Conservation (phyloP, 2,113 vertebrate species). For the Fregetta grallaria region DNA sequence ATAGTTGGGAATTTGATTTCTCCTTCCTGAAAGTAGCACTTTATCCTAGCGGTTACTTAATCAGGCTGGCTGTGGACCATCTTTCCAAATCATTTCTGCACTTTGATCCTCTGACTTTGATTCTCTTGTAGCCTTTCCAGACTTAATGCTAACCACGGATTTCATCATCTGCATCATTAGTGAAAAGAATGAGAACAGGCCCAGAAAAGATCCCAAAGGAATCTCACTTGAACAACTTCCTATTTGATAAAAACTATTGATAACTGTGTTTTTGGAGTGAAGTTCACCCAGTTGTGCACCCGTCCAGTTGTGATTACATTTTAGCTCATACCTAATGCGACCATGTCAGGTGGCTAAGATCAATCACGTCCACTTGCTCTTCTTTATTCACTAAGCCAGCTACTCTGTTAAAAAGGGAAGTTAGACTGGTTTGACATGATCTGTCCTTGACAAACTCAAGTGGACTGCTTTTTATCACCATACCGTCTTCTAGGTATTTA, state of each 20-base stretch:
- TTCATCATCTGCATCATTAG: constrained; percentile 12
- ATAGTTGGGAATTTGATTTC: not conserved
- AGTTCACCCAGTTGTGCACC: not conserved
- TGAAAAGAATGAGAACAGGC: constrained; percentile 29
- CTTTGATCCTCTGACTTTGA: constrained; percentile 3
- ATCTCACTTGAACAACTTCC: constrained; percentile 24
- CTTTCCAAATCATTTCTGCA: not conserved
- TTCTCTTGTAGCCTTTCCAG: not conserved
- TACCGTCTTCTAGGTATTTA: constrained; percentile 3
- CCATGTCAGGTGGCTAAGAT: not conserved
- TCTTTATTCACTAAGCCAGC: not conserved
- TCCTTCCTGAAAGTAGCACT: not conserved
- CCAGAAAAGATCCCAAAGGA: constrained; percentile 23
- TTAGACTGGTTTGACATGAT: not conserved
- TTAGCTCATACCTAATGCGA: not conserved
- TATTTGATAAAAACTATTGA: constrained; percentile 50
- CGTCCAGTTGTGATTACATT: not conserved
- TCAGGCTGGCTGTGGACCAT: not conserved
- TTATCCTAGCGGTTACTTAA: not conserved
- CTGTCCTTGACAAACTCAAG: constrained; percentile 18
- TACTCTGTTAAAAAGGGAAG: not conserved
- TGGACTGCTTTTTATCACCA: constrained; percentile 39
- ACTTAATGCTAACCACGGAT: constrained; percentile 11
- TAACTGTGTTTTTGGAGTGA: constrained; percentile 11
- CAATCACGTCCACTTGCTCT: constrained; percentile 9